Evolutionary conservation across 2,113 vertebrate genomes (phyloP), one percentile per base, ranked within the genome.

Genomic region (Cottus gobio): DNA sequence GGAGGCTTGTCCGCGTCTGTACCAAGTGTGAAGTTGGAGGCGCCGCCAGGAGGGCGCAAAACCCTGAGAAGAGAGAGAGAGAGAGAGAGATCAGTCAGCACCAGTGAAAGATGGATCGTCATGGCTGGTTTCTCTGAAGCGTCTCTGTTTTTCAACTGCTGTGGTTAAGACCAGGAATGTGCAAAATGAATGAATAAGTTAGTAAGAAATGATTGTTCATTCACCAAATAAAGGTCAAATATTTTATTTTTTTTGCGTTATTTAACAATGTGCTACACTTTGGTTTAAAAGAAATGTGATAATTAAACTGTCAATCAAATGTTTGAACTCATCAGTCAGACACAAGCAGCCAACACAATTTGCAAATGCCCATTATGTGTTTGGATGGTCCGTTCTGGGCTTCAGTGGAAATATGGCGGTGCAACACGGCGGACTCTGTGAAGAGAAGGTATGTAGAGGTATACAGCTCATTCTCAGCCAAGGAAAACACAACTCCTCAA

Each of bases 1-100:
- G 96, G 96, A 84, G 58, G 95, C 94, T 93, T 95, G 73, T 97
- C 96, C 73, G 96, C 95, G 0, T 97, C 97, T 64, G 87, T 46
- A 42, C 97, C 97, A 78, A 99, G 87, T 6, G 95, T 94, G 85
- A 99, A 97, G 92, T 97, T 99, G 90, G 98, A 99, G 22, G 95
- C 97, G 0, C 98, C 98, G 1, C 98, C 98, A 0, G 98, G 98
- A 88, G 98, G 98, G 79, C 96, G 96, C 91, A 99, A 93, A 80
- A 99, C 96, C 90, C 98, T 99, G 75, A 13, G 37, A 74, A 20
- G 46, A 13, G 8, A 39, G 39, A 77, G 50, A 66, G 16, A 75
- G 44, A 77, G 50, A 58, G 18, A 75, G 36, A 69, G 22, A 69
- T 28, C 24, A n/a, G 18, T 54, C 7, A 46, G 24, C 10, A 30